Base-by-base conservation (phyloP, 2,888 invertebrate genomes). In the Lasius platythorax region DNA sequence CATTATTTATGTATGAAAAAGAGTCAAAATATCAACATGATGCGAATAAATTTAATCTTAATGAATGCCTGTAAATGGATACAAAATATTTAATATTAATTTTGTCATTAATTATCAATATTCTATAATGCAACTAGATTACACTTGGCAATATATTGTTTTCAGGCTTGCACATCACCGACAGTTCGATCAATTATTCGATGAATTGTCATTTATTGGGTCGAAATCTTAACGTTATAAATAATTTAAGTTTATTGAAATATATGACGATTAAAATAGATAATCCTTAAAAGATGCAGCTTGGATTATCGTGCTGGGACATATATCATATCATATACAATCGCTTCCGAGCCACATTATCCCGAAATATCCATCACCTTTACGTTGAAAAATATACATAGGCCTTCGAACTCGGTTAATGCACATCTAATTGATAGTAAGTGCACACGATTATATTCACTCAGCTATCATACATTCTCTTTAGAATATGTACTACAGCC, bases 61-160 rank as follows among this genome's bases (percentile, higher is more conserved):
- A 81, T 81, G 70, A 58, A 72, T 50, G 28, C 18, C 43, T 61
- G 18, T 33, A 23, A 61, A 46, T 61, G 28, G 18, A 33, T 72
- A 50, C 12, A 61, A 61, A 72, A 72, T 72, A 81, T 72, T 81
- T 33, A 81, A 72, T 72, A 81, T 72, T 72, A 81, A 72, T 81
- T 81, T 33, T 43, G 8, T 61, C 37, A 81, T 81, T 81, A 81
- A 81, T 81, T 81, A 81, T 61, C 61, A 37, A 81, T 79, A 79
- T 72, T 79, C 46, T 61, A 28, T 72, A 63, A 72, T 81, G 18
- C 46, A 61, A 23, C 68, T 63, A 58, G 58, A 78, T 78, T 56
- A 68, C 15, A 40, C 30, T 72, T 72, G 37, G n/a, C 18, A 18
- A 33, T n/a, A 33, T 72, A 72, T 81, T 61, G 79, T 72, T 81